Evolutionary conservation across 2,797 vertebrate species (phyloP).

Genomic region (Nannoperca australis): DNA sequence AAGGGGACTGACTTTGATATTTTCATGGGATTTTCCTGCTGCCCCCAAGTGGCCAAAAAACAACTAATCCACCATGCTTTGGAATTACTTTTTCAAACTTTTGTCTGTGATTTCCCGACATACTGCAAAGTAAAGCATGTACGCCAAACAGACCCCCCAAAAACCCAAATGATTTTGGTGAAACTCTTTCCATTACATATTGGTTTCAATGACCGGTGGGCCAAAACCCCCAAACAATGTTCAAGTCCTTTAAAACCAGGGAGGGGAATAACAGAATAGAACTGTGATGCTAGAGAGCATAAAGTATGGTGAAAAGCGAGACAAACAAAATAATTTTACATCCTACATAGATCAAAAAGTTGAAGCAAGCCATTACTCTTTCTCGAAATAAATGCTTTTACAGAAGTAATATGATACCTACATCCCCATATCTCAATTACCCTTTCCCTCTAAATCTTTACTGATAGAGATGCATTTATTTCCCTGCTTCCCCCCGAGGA

Average conservation of each 20-base stretch:
- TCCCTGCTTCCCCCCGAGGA: conserved; percentile 47
- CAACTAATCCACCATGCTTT: neutral
- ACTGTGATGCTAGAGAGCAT: neutral
- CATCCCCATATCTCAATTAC: conserved; percentile 73
- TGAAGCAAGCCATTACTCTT: conserved; percentile 49
- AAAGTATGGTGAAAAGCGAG: neutral
- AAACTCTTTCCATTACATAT: neutral
- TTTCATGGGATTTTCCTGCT: neutral
- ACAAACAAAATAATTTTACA: conserved; percentile 14
- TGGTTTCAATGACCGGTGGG: neutral
- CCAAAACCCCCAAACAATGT: neutral
- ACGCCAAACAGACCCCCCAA: neutral
- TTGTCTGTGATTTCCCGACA: neutral
- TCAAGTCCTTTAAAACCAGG: neutral
- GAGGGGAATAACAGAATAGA: neutral
- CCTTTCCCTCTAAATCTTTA: conserved; percentile 74
- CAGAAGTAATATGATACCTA: conserved; percentile 69
- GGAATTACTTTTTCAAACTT: neutral
- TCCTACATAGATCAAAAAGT: conserved; percentile 45
- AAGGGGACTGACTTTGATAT: neutral
- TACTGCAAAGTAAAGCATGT: neutral
- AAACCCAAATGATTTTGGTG: neutral
- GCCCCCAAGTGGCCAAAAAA: neutral
- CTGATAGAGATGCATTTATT: conserved; percentile 74
- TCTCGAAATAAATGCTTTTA: conserved; percentile 67